A percentile compares a stretch with the other conserved stretches of the same genome.
phyloP scores from a whole-genome alignment of 92 coral and sea anemone species.

The Epizoanthus stellaris region DNA sequence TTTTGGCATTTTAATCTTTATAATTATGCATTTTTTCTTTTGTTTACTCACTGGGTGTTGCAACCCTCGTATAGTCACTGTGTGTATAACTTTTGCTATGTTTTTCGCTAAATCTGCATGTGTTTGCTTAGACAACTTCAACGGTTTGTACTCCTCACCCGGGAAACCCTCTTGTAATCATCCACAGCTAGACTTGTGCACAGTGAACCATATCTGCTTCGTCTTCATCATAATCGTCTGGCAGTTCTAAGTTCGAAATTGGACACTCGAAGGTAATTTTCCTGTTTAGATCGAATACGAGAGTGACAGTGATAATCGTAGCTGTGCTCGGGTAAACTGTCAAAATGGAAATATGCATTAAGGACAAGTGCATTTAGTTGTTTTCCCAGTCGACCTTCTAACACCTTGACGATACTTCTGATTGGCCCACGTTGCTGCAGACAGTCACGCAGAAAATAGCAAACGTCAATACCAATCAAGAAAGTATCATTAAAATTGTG shows the following conservation, averaged over 20 bases:
- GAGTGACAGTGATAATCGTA: constrained; percentile 46
- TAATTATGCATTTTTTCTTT: too few species aligned
- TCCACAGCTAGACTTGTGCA: constrained; percentile 53
- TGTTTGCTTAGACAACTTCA: not conserved
- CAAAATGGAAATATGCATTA: constrained; percentile 60
- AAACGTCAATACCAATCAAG: constrained; percentile 57
- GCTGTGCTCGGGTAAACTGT: constrained; percentile 40
- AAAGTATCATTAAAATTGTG: constrained; percentile 61
- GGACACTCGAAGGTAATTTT: constrained; percentile 64
- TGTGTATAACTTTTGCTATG: too few species aligned
- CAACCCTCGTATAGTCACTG: too few species aligned
- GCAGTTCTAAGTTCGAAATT: constrained; percentile 38
- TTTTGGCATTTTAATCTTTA: too few species aligned
- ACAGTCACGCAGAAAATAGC: constrained; percentile 28
- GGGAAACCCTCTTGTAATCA: constrained; percentile 54
- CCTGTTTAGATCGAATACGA: constrained; percentile 53
- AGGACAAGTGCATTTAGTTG: constrained; percentile 29
- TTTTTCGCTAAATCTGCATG: too few species aligned
- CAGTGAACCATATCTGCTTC: constrained; percentile 44
- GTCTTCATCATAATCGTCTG: constrained; percentile 36
- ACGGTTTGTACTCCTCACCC: constrained; percentile 10
- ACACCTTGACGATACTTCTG: constrained; percentile 52
- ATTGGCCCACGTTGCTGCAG: constrained; percentile 20
- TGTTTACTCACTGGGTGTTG: too few species aligned
- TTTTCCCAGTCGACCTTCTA: constrained; percentile 33